phyloP scores from a whole-genome alignment of 2,888 invertebrate species.

The Pogonocherus hispidulus region DNA sequence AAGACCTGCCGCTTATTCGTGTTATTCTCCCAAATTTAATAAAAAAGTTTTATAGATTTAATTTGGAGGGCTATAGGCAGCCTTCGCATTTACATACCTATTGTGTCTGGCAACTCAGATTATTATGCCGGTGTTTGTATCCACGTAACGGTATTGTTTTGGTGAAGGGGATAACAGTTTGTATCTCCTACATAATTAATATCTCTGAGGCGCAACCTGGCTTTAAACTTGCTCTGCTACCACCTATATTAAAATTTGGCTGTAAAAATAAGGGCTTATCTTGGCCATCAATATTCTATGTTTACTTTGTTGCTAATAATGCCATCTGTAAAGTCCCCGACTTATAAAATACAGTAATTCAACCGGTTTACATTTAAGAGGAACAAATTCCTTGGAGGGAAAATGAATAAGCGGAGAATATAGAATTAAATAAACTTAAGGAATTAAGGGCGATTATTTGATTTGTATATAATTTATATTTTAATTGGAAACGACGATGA shows the following conservation, averaged over 20 bases:
- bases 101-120: constrained; percentile 5
- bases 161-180: constrained; percentile 2
- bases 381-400: too few relatives aligned
- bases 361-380: too few relatives aligned
- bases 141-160: constrained; percentile 4
- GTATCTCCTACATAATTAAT: constrained; percentile 4
- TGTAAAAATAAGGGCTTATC: background rate
- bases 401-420: too few relatives aligned
- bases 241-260: background rate
- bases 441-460: too few relatives aligned
- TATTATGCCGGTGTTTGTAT: constrained; percentile 2
- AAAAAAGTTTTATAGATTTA: constrained; percentile 29
- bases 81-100: constrained; percentile 16
- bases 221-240: background rate
- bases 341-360: too few relatives aligned
- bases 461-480: too few relatives aligned
- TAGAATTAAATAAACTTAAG: too few relatives aligned
- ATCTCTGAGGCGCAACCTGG: background rate
- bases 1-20: background rate
- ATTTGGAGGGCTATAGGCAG: constrained; percentile 3
- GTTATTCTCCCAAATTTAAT: constrained; percentile 22
- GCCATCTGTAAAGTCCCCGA: background rate
- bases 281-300: background rate
- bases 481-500: too few relatives aligned
- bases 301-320: background rate